These are phyloP conservation scores for Cephus pygmeus DNA, from an alignment of 2,888 invertebrate genomes.

Conservation along the genomic window DNA sequence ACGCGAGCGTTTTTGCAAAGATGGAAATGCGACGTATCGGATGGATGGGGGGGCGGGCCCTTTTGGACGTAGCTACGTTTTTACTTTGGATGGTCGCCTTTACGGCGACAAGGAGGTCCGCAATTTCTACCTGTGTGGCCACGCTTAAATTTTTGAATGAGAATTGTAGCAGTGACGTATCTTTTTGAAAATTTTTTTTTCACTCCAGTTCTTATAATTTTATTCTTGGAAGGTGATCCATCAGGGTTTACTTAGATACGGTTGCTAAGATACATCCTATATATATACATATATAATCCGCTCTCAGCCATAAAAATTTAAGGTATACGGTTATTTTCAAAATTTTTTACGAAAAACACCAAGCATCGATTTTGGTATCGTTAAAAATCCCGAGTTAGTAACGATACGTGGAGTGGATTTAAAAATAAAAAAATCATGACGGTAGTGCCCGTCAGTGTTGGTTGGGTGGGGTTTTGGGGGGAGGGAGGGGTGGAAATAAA, in stretches of 20 bases:
- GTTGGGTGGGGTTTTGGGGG: background rate
- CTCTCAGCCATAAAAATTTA: background rate
- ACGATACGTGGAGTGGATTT: background rate
- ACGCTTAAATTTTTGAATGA: background rate
- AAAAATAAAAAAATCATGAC: constrained; percentile 10
- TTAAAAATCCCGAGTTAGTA: background rate
- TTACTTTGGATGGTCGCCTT: background rate
- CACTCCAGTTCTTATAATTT: background rate
- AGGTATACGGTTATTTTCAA: background rate
- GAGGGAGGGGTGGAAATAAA: background rate
- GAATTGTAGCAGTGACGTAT: background rate
- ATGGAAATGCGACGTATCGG: constrained; percentile 26
- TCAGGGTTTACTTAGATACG: background rate
- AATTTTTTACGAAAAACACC: background rate
- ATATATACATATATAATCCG: background rate
- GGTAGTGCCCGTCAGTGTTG: constrained; percentile 9
- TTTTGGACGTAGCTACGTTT: background rate
- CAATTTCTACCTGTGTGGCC: background rate
- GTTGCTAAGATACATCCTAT: background rate
- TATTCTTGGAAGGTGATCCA: background rate
- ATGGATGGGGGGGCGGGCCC: background rate
- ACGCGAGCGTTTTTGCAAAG: constrained; percentile 43
- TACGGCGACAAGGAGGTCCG: background rate
- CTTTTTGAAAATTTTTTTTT: background rate
- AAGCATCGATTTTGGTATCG: background rate